A percentile compares a stretch with the other conserved stretches of the same genome.
Conservation (phyloP, 2,113 vertebrate genomes). For the Coreoperca whiteheadi region DNA sequence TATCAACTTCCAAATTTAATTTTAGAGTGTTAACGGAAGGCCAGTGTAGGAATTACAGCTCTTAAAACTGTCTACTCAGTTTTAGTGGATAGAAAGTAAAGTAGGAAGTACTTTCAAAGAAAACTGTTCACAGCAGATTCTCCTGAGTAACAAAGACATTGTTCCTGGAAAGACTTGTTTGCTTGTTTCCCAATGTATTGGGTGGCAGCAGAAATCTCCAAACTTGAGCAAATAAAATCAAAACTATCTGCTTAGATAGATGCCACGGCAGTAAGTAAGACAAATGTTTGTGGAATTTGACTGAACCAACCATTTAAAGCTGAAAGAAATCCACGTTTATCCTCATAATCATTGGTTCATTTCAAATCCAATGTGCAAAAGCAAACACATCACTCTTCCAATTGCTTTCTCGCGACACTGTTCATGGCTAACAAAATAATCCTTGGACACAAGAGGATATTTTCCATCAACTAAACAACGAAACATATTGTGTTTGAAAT, state of each 20-base stretch:
- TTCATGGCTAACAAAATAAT: neutral
- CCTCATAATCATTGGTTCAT: neutral
- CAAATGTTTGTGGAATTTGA: neutral
- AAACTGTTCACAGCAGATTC: slow-evolving; percentile 16
- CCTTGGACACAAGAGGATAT: slow-evolving; percentile 20
- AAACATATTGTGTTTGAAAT: slow-evolving; percentile 31
- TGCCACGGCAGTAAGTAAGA: neutral
- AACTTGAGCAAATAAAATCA: neutral
- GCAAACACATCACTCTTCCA: slow-evolving; percentile 13
- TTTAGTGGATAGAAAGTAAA: neutral
- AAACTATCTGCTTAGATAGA: neutral
- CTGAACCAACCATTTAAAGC: neutral
- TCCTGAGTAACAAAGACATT: slow-evolving; percentile 22
- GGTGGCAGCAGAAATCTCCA: no score
- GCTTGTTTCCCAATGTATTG: no score
- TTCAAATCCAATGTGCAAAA: slow-evolving; percentile 15
- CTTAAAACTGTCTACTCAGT: neutral
- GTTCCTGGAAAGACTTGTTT: neutral
- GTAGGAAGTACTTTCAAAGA: slow-evolving; percentile 15
- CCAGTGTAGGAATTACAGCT: neutral
- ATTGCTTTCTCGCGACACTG: neutral
- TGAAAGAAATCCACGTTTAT: neutral
- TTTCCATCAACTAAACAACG: slow-evolving; percentile 55
- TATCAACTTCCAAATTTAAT: slow-evolving; percentile 9
- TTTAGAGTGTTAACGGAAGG: neutral